phyloP scores from a whole-genome alignment of 1,140 invertebrate genomes.

The Brachionus rubens region DNA sequence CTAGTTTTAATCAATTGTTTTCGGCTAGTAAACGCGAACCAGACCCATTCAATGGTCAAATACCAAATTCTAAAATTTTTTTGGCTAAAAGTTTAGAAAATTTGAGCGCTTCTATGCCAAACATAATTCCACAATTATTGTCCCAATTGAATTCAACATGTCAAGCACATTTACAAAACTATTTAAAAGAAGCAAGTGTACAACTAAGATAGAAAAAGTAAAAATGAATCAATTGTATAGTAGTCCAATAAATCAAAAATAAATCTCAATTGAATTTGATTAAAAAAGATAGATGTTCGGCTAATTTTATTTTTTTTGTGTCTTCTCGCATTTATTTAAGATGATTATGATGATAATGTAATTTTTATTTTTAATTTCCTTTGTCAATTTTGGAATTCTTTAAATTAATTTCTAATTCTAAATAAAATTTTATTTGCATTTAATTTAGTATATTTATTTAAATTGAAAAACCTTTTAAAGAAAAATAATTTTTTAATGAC shows the following conservation, averaged over 20 bases:
- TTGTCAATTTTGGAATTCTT: too few relatives aligned
- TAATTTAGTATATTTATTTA: too few relatives aligned
- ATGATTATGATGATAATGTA: too few relatives aligned
- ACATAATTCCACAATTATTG: slow-evolving; percentile 25
- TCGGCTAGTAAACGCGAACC: slow-evolving; percentile 31
- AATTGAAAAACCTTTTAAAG: too few relatives aligned
- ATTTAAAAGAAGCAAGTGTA: slow-evolving; percentile 19
- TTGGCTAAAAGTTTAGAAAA: slow-evolving; percentile 25
- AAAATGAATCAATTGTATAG: slow-evolving; percentile 17
- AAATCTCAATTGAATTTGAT: too few relatives aligned
- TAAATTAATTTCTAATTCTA: too few relatives aligned
- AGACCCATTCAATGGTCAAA: slow-evolving; percentile 39
- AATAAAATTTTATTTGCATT: too few relatives aligned
- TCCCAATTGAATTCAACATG: neutral
- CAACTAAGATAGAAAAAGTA: slow-evolving; percentile 21
- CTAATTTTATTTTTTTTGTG: too few relatives aligned
- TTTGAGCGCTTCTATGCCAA: neutral
- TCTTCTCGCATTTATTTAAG: too few relatives aligned
- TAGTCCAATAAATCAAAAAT: neutral
- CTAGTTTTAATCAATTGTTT: slow-evolving; percentile 23
- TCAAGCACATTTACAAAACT: slow-evolving; percentile 33
- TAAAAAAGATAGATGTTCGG: too few relatives aligned
- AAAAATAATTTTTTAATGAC: too few relatives aligned
- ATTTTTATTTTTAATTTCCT: too few relatives aligned
- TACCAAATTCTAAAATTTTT: slow-evolving; percentile 33